Conservation (phyloP, 2,113 vertebrate species). For the Microcebus griseorufus region DNA sequence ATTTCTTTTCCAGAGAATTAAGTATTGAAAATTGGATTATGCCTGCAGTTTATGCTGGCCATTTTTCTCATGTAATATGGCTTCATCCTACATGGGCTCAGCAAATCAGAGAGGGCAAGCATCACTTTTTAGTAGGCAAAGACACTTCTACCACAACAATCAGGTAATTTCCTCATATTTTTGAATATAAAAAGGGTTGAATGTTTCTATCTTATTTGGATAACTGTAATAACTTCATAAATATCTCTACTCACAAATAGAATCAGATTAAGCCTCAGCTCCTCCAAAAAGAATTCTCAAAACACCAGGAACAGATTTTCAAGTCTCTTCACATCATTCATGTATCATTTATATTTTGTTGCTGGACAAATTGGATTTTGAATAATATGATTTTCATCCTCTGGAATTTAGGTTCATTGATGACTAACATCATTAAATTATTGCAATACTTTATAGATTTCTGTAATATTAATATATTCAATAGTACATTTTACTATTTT, state of each 20-base stretch:
- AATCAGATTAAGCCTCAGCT: not conserved
- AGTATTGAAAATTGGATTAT: conserved; percentile 99
- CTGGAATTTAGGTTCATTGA: not conserved
- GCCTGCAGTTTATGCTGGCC: conserved; percentile 97
- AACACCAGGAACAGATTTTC: not conserved
- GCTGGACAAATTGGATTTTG: not conserved
- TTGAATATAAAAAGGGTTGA: not conserved
- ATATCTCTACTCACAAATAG: not conserved
- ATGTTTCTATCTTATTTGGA: not conserved
- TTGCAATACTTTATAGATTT: not conserved
- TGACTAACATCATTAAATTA: not conserved
- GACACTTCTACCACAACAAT: conserved; percentile 96
- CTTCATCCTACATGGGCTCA: conserved; percentile 96
- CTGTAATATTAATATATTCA: not conserved
- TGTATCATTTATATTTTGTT: not conserved
- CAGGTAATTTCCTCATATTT: conserved; percentile 85
- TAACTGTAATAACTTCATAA: not conserved
- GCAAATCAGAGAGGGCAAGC: conserved; percentile 95
- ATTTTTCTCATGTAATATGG: conserved; percentile 94
- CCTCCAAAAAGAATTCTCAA: not conserved
- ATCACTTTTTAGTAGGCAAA: conserved; percentile 92
- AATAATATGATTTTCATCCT: not conserved
- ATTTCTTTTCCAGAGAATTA: conserved; percentile 88
- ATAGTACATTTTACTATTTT: not conserved
- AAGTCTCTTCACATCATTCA: not conserved